A percentile compares a stretch with the other conserved stretches of the same genome.
Conservation (phyloP, 2,113 vertebrate genomes). For the human (Homo sapiens) region DNA sequence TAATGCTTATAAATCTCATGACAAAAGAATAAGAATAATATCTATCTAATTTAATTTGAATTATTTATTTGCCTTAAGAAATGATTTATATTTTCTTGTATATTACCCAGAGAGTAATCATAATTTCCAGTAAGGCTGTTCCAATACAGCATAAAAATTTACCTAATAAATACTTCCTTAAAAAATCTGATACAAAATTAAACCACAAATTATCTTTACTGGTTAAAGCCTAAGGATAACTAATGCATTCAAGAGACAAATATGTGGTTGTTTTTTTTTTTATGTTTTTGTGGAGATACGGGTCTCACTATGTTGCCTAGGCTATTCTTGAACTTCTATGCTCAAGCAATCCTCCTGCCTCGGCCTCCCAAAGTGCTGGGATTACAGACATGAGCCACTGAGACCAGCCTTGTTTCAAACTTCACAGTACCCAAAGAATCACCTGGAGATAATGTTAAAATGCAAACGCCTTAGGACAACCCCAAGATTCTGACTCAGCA, state of each 20-base stretch:
- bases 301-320: no score
- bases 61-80: neutral
- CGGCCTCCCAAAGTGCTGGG: no score
- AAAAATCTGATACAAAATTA: neutral
- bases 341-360: no score
- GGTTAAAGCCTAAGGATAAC: neutral
- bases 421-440: neutral
- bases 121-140: neutral
- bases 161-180: neutral
- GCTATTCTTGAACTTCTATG: no score
- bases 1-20: neutral
- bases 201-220: neutral
- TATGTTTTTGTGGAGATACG: no score
- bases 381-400: no score
- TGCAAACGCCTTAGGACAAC: rapidly evolving
- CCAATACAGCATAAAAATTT: neutral
- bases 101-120: neutral
- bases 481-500: neutral
- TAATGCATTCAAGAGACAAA: neutral
- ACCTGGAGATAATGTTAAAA: neutral
- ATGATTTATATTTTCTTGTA: neutral
- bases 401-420: neutral
- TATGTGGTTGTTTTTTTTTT: neutral
- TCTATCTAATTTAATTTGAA: neutral
- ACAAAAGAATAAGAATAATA: neutral